Base-by-base conservation (phyloP, 2,113 vertebrate genomes). In the Cochlearius cochlearius region DNA sequence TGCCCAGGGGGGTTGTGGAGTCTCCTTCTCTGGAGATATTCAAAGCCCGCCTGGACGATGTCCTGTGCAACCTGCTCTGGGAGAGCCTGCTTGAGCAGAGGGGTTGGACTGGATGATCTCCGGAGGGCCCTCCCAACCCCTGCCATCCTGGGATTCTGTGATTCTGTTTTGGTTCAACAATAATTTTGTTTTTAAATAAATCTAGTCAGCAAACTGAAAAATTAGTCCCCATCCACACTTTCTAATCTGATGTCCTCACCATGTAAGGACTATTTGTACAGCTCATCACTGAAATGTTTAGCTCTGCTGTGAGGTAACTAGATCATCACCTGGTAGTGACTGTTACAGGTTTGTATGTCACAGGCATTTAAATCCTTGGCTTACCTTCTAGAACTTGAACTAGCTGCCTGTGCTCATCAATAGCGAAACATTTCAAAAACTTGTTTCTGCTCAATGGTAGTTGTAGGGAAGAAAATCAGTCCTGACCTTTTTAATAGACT, bases 401-500 rank as follows among this genome's bases (percentile, higher is more conserved):
- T 27, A 67, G 27, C 25, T 84, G 62, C 36, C 56, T 27, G 15
- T 21, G 17, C 26, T 73, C 78, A 96, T 94, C 78, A 67, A 60
- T 71, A 86, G 27, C 22, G 49, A 91, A 86, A 38, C 47, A 62
- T 50, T 94, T 93, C 25, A 52, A 32, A 75, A 47, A 11, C 43
- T 68, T 85, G 45, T 62, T 93, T 76, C 63, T 78, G n/a, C 38
- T 79, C 49, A 20, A 14, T 55, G 43, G 62, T 19, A 73, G n/a
- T 47, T 91, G 68, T 55, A 85, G 60, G 60, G 74, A 83, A 64
- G 25, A 75, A 93, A 92, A 52, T 58, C 18, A 23, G 26, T 23
- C n/a, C 38, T 94, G 76, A 87, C 82, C 69, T 78, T 94, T 94
- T 82, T 58, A 93, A 78, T 27, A 69, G 34, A 68, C 88, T 80